Evolutionary conservation across 2,888 invertebrate genomes (phyloP), one percentile per base, ranked within the genome.

Genomic region (Thymelicus sylvestris): DNA sequence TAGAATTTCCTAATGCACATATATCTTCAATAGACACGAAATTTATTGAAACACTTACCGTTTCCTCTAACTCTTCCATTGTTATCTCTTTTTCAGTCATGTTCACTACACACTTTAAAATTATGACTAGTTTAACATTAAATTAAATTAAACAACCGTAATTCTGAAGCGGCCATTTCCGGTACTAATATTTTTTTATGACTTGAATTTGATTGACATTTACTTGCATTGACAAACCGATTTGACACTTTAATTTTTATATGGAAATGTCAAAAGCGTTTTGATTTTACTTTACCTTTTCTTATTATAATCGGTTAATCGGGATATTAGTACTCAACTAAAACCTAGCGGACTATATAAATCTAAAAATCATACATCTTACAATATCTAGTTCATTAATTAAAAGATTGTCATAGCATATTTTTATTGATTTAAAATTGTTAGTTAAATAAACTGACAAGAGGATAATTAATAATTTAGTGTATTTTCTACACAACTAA

Each of bases 31-130:
- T 67, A 71, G 48, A 67, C 8, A 38, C 60, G 67, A 69, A 62
- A 74, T 47, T 66, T 55, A 75, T 66, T n/a, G 50, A 67, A 50
- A 41, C 72, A 84, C 90, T 87, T 78, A 93, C 93, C 76, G 91
- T 87, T 79, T 92, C 92, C 72, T 92, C 92, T 24, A 93, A 80
- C 66, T 93, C 91, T 74, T 92, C 92, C 79, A 92, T 86, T 7
- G 91, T 88, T 6, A 91, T 83, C 62, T 92, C 87, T 79, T 91
- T 87, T 67, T 91, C 90, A 81, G 87, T 88, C 92, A 92, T 93
- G 39, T 80, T 86, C 74, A 74, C 72, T 38, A 67, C 71, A 72
- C 76, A 82, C 78, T 81, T 79, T 66, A 65, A 69, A 77, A 71
- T 79, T 83, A 83, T 82, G 79, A 75, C 75, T 74, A 78, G 74